A percentile compares a stretch with the other conserved stretches of the same genome.
Conservation (phyloP, 2,113 vertebrate species). For the Hucho hucho region DNA sequence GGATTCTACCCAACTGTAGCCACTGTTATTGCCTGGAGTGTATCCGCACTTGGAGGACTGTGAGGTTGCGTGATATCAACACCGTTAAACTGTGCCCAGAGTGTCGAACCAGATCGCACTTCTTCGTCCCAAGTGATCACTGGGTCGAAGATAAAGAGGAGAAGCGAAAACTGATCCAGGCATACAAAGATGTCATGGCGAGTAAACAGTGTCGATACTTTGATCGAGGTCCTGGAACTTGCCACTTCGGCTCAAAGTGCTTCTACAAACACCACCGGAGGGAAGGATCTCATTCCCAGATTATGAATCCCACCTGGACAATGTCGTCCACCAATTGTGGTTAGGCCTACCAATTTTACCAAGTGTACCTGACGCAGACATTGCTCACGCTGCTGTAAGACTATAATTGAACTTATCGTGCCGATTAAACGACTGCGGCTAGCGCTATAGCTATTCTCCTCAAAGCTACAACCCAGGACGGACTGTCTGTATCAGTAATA, state of each 20-base stretch:
- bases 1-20: constrained; percentile 83
- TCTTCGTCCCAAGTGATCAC: constrained; percentile 88
- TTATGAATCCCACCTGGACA: neutral
- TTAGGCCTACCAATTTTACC: fast-evolving
- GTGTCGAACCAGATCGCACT: constrained; percentile 85
- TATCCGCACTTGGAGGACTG: constrained; percentile 84
- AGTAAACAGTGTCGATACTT: constrained; percentile 82
- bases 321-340: neutral
- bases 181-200: constrained; percentile 88
- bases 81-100: constrained; percentile 87
- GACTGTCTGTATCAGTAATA: too few species aligned
- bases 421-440: too few species aligned
- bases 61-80: constrained; percentile 84
- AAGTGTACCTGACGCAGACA: too few species aligned
- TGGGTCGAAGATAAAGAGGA: constrained; percentile 87
- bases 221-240: constrained; percentile 83
- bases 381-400: too few species aligned
- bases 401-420: too few species aligned
- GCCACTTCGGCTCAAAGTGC: constrained; percentile 82
- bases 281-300: neutral
- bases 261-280: constrained; percentile 78
- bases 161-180: constrained; percentile 86
- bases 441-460: too few species aligned
- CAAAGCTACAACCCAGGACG: too few species aligned
- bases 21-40: constrained; percentile 52